Percentiles rank a stretch among this genome's conserved stretches.
Conservation (phyloP, 1,140 invertebrate genomes). For the Apocrypta bakeri region DNA sequence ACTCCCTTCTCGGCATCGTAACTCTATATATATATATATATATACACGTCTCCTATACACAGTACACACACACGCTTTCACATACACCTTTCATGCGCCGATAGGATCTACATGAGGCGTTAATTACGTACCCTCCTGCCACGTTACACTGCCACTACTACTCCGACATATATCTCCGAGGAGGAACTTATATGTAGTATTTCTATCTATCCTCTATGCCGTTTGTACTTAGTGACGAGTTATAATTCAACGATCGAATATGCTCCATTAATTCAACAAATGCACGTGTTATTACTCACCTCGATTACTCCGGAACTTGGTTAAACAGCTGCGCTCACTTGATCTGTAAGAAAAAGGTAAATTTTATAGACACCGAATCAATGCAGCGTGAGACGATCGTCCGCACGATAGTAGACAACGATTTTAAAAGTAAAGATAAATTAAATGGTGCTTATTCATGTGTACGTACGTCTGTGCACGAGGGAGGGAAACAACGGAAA, state of each 20-base stretch:
- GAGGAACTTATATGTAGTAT: neutral
- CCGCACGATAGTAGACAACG: neutral
- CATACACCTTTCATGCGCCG: constrained; percentile 56
- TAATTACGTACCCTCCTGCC: constrained; percentile 73
- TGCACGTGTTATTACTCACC: neutral
- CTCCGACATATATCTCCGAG: constrained; percentile 51
- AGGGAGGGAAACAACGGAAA: neutral
- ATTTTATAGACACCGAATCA: neutral
- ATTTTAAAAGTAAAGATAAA: neutral
- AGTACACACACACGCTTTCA: no score
- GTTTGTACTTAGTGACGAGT: neutral
- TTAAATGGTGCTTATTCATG: neutral
- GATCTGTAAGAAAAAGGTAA: neutral
- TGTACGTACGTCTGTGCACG: no score
- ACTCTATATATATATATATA: constrained; percentile 45
- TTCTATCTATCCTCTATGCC: no score
- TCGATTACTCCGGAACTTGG: neutral
- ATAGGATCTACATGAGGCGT: constrained; percentile 74
- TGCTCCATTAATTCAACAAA: neutral
- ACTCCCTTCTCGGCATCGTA: constrained; percentile 55
- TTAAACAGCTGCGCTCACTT: neutral
- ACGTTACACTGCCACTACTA: constrained; percentile 71
- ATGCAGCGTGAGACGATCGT: neutral
- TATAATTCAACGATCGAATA: neutral
- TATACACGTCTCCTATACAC: no score